These are phyloP conservation scores for Atrichornis clamosus DNA, from an alignment of 2,113 vertebrate genomes.

Conservation along the genomic window DNA sequence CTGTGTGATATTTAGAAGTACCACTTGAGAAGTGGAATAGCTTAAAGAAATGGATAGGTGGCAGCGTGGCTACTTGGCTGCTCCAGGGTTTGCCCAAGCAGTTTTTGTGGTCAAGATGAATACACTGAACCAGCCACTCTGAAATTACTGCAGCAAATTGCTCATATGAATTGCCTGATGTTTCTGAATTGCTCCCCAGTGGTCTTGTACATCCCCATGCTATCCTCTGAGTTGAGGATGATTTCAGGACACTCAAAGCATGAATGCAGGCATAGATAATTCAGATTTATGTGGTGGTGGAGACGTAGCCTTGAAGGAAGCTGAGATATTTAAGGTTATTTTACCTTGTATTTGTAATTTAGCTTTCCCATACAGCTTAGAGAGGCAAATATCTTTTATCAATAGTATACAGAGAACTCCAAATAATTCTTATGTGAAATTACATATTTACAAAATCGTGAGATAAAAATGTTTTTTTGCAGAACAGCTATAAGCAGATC, in stretches of 20 bases:
- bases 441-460: background rate
- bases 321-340: background rate
- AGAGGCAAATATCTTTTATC: background rate
- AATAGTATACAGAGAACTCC: background rate
- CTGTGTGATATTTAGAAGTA: background rate
- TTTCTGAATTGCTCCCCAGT: background rate
- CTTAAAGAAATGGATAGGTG: background rate
- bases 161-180: background rate
- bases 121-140: background rate
- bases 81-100: background rate
- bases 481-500: background rate
- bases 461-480: constrained; percentile 19
- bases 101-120: background rate
- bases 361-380: background rate
- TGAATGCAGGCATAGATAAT: background rate
- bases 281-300: background rate
- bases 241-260: background rate
- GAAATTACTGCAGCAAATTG: background rate
- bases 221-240: background rate
- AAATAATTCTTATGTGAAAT: background rate
- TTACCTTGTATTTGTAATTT: background rate
- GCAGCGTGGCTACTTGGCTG: background rate
- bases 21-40: background rate
- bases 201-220: background rate
- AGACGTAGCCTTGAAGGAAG: background rate